Evolutionary conservation across 2,113 vertebrate genomes (phyloP).

Genomic region (Oreamnos americanus): DNA sequence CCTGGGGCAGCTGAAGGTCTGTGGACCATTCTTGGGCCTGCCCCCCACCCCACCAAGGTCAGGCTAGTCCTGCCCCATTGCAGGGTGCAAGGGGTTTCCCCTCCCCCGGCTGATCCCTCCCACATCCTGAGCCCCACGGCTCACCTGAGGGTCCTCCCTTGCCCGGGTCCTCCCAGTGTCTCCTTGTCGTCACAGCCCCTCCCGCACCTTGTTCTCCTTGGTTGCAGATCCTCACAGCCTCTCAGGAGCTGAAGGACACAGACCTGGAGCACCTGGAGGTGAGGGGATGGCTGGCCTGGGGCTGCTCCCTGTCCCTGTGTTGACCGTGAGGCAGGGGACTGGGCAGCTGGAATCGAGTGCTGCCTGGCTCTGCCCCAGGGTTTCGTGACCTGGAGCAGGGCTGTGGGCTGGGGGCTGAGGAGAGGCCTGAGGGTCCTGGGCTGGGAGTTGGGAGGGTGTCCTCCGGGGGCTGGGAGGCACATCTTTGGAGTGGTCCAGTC

Average conservation of each 20-base stretch:
- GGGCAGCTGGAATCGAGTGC: background rate
- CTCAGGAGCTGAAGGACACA: conserved; percentile 66
- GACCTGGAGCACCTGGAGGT: conserved; percentile 80
- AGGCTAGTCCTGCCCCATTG: background rate
- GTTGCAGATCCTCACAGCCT: conserved; percentile 73
- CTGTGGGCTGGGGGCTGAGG: background rate
- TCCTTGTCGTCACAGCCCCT: background rate
- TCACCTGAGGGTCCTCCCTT: background rate
- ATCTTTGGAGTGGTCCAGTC: background rate
- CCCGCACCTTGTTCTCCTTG: background rate
- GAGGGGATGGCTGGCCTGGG: background rate
- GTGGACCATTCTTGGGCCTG: background rate
- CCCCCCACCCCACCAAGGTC: background rate
- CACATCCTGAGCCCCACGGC: background rate
- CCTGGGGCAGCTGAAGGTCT: background rate
- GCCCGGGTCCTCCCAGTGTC: background rate
- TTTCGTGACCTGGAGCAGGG: background rate
- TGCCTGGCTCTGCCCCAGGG: background rate
- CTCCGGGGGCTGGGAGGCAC: accelerated
- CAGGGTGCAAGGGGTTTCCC: too few species aligned
- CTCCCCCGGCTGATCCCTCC: background rate
- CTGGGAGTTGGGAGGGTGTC: background rate
- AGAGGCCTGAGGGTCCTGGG: background rate
- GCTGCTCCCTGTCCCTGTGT: too few species aligned
- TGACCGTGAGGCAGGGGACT: background rate